Conservation (phyloP, 2,797 vertebrate species). For the Semotilus atromaculatus region DNA sequence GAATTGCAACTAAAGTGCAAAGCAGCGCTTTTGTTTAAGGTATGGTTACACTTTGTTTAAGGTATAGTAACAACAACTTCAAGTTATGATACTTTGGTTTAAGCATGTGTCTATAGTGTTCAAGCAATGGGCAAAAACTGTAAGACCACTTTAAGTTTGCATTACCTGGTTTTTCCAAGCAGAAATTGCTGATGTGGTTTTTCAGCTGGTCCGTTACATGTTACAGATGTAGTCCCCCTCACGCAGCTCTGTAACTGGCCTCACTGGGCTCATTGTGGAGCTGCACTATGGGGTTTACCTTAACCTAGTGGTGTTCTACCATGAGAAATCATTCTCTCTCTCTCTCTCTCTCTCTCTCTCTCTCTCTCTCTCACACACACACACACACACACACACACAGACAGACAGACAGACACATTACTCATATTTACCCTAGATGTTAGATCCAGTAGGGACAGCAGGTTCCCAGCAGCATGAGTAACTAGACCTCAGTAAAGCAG, state of each 20-base stretch:
- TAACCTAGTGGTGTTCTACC: no score
- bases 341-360: no score
- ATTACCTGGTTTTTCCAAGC: slow-evolving; percentile 65
- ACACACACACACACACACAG: not conserved
- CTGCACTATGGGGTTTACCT: not conserved
- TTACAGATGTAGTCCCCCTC: slow-evolving; percentile 40
- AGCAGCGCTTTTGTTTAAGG: no score
- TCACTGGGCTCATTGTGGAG: slow-evolving; percentile 9
- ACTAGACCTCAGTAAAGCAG: not conserved
- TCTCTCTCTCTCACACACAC: no score
- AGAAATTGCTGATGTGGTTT: slow-evolving; percentile 31
- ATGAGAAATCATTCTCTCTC: no score
- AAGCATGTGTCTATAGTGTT: no score
- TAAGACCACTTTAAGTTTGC: not conserved
- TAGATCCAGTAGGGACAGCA: not conserved
- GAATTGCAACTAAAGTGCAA: no score
- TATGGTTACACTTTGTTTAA: no score
- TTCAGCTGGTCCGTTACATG: slow-evolving; percentile 2
- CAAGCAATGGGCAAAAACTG: no score
- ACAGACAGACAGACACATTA: not conserved
- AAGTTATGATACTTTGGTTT: no score
- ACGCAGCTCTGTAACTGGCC: slow-evolving; percentile 21
- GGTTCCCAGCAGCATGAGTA: slow-evolving; percentile 11
- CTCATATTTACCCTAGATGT: not conserved
- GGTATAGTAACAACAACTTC: no score